These are phyloP conservation scores for Bombus ignitus DNA, from an alignment of 1,140 invertebrate genomes.

Conservation along the genomic window DNA sequence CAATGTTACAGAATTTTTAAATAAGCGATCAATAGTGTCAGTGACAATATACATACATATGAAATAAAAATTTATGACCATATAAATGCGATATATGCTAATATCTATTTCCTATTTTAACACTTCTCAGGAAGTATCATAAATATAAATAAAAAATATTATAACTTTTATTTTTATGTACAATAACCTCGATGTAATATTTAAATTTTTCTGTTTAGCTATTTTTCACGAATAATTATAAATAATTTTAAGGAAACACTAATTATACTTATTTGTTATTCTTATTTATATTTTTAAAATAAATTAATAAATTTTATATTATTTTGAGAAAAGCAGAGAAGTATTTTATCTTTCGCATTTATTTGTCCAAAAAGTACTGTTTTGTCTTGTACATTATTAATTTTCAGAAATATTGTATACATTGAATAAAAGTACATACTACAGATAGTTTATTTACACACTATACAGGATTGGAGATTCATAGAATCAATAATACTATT, in stretches of 20 bases:
- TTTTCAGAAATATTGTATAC: conserved; percentile 39
- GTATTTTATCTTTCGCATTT: conserved; percentile 33
- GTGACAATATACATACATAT: background rate
- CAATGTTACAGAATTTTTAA: background rate
- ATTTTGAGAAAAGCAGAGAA: background rate
- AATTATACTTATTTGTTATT: background rate
- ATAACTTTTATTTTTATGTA: background rate
- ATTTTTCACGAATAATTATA: background rate
- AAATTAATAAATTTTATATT: background rate
- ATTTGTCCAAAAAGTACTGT: conserved; percentile 44
- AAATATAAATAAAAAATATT: conserved; percentile 5
- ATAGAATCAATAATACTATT: conserved; percentile 55
- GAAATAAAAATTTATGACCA: background rate
- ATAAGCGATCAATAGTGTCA: background rate
- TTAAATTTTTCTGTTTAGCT: background rate
- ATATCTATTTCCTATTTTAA: background rate
- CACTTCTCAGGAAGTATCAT: background rate
- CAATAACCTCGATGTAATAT: background rate
- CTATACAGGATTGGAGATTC: conserved; percentile 53
- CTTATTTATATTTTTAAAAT: background rate
- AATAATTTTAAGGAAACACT: background rate
- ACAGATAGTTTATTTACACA: conserved; percentile 50
- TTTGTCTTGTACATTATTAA: conserved; percentile 39
- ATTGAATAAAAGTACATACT: conserved; percentile 40
- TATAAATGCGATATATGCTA: background rate